These are phyloP conservation scores for Noctua comes DNA, from an alignment of 2,888 invertebrate species.

Conservation along the genomic window DNA sequence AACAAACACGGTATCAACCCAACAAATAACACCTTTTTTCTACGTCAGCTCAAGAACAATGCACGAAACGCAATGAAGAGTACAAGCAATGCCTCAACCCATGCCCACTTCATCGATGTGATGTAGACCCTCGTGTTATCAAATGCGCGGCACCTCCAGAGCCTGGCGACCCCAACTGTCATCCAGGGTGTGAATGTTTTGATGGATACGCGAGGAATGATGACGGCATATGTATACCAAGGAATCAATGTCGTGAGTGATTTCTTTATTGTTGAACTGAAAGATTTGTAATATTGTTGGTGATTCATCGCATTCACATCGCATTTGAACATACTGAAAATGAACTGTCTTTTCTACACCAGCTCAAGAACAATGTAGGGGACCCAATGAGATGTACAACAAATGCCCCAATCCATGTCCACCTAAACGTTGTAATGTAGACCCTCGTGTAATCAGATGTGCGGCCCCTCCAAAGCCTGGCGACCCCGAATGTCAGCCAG, in stretches of 20 bases:
- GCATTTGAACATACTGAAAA: not conserved
- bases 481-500: conserved; percentile 66
- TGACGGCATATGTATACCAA: conserved; percentile 62
- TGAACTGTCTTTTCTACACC: not conserved
- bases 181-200: conserved; percentile 72
- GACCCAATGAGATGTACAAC: conserved; percentile 66
- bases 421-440: conserved; percentile 67
- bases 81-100: not conserved
- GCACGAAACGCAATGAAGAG: not conserved
- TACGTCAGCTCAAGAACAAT: conserved; percentile 2
- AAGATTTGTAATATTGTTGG: not conserved
- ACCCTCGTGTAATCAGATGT: conserved; percentile 40
- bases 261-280: not conserved
- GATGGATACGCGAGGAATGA: conserved; percentile 66
- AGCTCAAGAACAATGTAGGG: conserved; percentile 55
- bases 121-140: conserved; percentile 65
- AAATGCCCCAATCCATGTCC: conserved; percentile 66
- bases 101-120: conserved; percentile 65
- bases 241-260: conserved; percentile 52
- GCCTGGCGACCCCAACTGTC: conserved; percentile 68
- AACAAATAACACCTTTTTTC: not conserved
- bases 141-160: conserved; percentile 66
- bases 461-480: conserved; percentile 66
- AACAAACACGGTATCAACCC: not conserved
- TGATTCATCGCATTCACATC: not conserved